Base-by-base conservation (phyloP, 1,140 invertebrate species). In the Drosophila ercepeae region DNA sequence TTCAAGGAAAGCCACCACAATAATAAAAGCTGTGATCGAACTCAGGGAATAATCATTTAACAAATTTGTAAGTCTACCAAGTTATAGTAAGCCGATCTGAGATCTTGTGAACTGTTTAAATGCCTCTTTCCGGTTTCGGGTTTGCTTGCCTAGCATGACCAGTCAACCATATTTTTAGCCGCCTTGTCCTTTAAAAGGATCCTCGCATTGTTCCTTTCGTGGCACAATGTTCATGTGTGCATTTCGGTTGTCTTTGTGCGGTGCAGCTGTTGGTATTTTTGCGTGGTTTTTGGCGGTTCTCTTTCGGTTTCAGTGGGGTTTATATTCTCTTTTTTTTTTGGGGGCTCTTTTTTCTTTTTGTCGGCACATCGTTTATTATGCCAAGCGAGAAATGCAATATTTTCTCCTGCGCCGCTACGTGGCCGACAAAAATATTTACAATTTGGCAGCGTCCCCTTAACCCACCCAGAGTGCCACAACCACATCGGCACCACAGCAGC, bases 401-500 rank as follows among this genome's bases (percentile, higher is more conserved):
- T 84, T 84, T 84, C 82, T 86, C 72, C 81, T 88, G 81, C 63
- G 82, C 82, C 81, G 77, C 76, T 84, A 84, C 81, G 81, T 84
- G 81, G 81, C 82, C 81, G 81, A 84, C 82, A 81, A 84, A 84
- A 84, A 84, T 84, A 84, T 84, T 84, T 84, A 84, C 81, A 84
- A 84, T 84, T 84, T 81, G 81, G 82, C 81, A 76, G 72, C 27
- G 58, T 49, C 46, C 67, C 67, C 61, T 72, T 34, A 48, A 32
- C 45, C 16, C 36, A 50, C 51, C 59, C 41, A 64, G 54, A 41
- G 52, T 41, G 49, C 21, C 41, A 14, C 19, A 32, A 18, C 44
- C 42, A 34, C 68, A 46, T 72, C 61, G 70, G 55, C 60, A 65
- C 60, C 59, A 45, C 78, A 81, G 71, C 67, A 54, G 76, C 71